phyloP scores from a whole-genome alignment of 2,888 invertebrate genomes.

The Fragum whitleyi region DNA sequence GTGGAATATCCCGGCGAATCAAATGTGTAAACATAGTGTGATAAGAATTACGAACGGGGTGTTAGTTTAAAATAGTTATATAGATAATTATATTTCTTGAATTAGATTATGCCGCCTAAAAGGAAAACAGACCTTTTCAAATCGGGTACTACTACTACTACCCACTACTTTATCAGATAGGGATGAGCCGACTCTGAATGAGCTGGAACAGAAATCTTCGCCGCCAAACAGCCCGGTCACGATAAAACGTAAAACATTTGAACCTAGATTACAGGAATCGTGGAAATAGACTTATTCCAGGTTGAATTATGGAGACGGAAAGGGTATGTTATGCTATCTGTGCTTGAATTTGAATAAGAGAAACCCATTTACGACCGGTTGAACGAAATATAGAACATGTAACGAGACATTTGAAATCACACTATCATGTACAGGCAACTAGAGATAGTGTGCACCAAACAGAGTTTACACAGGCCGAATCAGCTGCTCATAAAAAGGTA shows the following conservation, averaged over 20 bases:
- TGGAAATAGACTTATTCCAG: constrained; percentile 6
- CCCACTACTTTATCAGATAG: background rate
- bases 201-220: background rate
- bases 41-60: too few species aligned
- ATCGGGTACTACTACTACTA: background rate
- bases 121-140: background rate
- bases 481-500: too few species aligned
- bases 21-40: too few species aligned
- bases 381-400: too few species aligned
- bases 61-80: too few species aligned
- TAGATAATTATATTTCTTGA: too few species aligned
- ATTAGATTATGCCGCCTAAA: too few species aligned
- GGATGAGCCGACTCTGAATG: background rate
- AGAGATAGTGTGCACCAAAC: background rate
- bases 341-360: background rate
- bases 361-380: constrained; percentile 1
- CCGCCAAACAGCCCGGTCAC: background rate
- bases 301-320: background rate
- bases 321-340: background rate
- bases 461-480: too few species aligned
- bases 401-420: too few species aligned
- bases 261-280: background rate
- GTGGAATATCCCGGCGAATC: too few species aligned
- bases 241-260: constrained; percentile 5
- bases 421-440: too few species aligned